These are phyloP conservation scores for Argopecten irradians DNA, from an alignment of 1,140 invertebrate species.

Conservation along the genomic window DNA sequence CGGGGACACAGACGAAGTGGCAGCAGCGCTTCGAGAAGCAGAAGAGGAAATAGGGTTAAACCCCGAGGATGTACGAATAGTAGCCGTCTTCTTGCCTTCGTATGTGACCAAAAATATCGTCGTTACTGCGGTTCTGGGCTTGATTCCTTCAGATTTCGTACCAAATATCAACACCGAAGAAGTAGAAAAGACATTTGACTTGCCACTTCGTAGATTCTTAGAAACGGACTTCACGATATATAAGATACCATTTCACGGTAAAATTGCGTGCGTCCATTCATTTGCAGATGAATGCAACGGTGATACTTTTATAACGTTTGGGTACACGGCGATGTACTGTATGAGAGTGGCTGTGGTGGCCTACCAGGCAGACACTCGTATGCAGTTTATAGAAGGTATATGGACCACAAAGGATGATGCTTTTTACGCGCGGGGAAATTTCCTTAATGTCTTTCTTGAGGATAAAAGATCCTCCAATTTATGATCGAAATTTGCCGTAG, in stretches of 20 bases:
- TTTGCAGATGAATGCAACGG: slow-evolving; percentile 41
- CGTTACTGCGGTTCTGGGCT: slow-evolving; percentile 55
- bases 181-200: slow-evolving; percentile 54
- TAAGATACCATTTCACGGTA: not conserved
- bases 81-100: slow-evolving; percentile 53
- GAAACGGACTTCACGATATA: slow-evolving; percentile 24
- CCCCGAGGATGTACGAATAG: slow-evolving; percentile 48
- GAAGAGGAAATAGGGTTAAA: slow-evolving; percentile 63
- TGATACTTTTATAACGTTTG: slow-evolving; percentile 40
- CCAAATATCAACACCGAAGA: slow-evolving; percentile 54
- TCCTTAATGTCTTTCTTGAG: not conserved
- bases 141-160: slow-evolving; percentile 56
- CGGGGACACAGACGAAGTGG: slow-evolving; percentile 50
- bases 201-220: slow-evolving; percentile 58
- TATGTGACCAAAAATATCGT: slow-evolving; percentile 53
- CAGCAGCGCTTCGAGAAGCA: slow-evolving; percentile 59
- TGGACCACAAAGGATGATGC: not conserved
- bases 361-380: not conserved
- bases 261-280: not conserved
- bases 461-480: not conserved
- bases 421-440: not conserved
- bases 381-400: not conserved
- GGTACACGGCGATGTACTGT: slow-evolving; percentile 51
- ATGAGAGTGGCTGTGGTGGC: slow-evolving; percentile 43
- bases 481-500: not conserved